These are phyloP conservation scores for Lemur catta DNA, from an alignment of 2,797 vertebrate species.

Conservation along the genomic window DNA sequence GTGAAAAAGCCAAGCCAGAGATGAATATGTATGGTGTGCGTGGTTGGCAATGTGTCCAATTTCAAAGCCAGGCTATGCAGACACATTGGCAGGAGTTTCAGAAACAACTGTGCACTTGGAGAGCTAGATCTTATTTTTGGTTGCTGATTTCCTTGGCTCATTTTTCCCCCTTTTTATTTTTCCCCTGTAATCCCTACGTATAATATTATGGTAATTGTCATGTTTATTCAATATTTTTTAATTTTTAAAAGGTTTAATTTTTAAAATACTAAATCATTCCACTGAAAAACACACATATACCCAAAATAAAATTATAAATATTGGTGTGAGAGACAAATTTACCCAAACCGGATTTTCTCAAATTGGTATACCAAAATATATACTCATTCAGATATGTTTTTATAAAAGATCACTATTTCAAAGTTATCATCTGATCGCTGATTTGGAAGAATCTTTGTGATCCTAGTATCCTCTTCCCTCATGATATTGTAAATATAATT, in stretches of 20 bases:
- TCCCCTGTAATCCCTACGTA: not conserved
- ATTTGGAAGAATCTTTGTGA: not conserved
- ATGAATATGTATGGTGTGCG: slow-evolving; percentile 9
- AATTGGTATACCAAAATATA: not conserved
- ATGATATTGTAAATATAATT: not conserved
- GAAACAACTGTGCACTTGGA: not conserved
- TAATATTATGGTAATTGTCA: not conserved
- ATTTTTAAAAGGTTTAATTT: not conserved
- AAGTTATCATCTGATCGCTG: not conserved
- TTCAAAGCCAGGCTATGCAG: not conserved
- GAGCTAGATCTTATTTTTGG: not conserved
- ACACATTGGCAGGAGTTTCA: not conserved
- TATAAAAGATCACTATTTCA: not conserved
- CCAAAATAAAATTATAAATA: not conserved
- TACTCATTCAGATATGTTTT: not conserved
- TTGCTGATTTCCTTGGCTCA: not conserved
- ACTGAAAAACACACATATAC: not conserved
- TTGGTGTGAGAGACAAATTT: not conserved
- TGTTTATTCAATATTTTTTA: not conserved
- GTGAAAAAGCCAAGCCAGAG: not conserved
- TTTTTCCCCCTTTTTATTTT: not conserved
- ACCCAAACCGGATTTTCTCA: not conserved
- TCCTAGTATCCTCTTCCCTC: not conserved
- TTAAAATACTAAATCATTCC: not conserved
- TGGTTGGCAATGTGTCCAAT: not conserved